Base-by-base conservation (phyloP, 2,113 vertebrate species). In the Gasterosteus aculeatus region DNA sequence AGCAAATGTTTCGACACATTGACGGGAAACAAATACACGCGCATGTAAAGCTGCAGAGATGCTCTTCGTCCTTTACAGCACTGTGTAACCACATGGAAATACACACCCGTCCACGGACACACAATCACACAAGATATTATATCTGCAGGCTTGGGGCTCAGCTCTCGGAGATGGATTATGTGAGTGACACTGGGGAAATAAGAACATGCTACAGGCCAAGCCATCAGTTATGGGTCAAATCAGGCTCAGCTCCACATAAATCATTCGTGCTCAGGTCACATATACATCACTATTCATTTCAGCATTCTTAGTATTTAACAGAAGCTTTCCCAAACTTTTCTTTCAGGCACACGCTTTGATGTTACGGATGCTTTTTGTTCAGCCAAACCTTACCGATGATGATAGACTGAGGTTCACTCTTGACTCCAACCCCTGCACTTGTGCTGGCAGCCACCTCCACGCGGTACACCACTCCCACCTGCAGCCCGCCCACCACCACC, bases 381-480 rank as follows among this genome's bases (percentile, higher is more conserved):
- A 47, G 80, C 33, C 29, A 29, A 38, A 38, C 69, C 95, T 95
- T 92, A 99, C 98, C 98, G 4, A 99, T 97, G 70, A 96, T 88
- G 81, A 99, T 98, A 69, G 95, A 93, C 58, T 98, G 97, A 8
- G 97, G 96, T 22, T 99, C 97, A 82, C 98, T 99, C 92, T 96
- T 97, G 33, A 99, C 96, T 74, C 98, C 98, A 59, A 98, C 94
- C 29, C 98, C 98, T 44, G 97, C 98, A 59, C 95, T 97, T 58
- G 97, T 99, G 90, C 96, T 98, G 75, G 98, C 98, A 19, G 98
- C 98, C 59, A 99, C 98, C 88, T 99, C 97, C 84, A 99, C 96
- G 0, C 94, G 94, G 80, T 99, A 99, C 29, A 97, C 94, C 89
- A 99, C 93, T 69, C 98, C 98, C 66, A 95, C 95, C 92, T 97